Evolutionary conservation across 2,888 invertebrate species (phyloP), one percentile per base, ranked within the genome.

Genomic region (Ophioninae sp.): DNA sequence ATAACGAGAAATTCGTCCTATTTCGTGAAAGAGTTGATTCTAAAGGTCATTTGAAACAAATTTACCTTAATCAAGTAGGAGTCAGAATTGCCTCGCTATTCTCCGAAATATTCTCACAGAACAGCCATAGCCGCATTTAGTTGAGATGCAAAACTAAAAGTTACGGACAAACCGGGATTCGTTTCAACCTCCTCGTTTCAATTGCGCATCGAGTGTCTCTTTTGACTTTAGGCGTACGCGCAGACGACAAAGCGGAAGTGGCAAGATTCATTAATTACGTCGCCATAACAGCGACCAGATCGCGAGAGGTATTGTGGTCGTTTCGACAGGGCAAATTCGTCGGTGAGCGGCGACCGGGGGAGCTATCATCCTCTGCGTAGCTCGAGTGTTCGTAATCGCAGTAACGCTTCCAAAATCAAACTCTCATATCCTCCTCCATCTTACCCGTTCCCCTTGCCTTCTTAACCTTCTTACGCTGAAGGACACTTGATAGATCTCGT

Each of bases 321-420:
- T 84, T 79, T 73, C 82, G 73, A 70, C 41, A 79, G 79, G 20
- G 84, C 21, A 76, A 82, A 79, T 73, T 84, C 84, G 84, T 84
- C 84, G 84, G 82, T 73, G 65, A 84, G 79, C 84, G 84, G 79
- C 84, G 84, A 84, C 79, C 81, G 85, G 95, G 95, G 95, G 95
- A 95, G 95, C 93, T 90, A 89, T 91, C 1, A 79, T 73, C 73
- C 91, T 93, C 95, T 95, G 95, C 95, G 95, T 94, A 94, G 94
- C 37, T 93, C 93, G 91, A 93, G 92, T 93, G 91, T 91, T 87
- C 87, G 93, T 30, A 30, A 30, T 91, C 85, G 87, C 91, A 72
- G 64, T 50, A 56, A 56, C 77, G 61, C 73, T 30, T 41, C 6
- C 30, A 56, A 68, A 67, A 68, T 39, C n/a, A 64, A 44, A 30